These are phyloP conservation scores for Galaxias olidus DNA, from an alignment of 2,797 vertebrate genomes.

Conservation along the genomic window DNA sequence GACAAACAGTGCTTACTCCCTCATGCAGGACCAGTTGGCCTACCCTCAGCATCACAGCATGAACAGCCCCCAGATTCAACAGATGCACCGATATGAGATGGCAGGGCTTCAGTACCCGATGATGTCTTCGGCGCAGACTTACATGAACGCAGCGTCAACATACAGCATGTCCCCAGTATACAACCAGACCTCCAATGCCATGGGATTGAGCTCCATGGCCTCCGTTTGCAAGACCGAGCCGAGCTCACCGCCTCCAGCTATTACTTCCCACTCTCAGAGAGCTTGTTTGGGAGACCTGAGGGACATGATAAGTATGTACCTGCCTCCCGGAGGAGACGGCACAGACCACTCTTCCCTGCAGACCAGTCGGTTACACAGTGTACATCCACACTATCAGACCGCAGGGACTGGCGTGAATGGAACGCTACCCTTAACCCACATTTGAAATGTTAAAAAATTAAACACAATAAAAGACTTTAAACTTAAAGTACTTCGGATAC, in stretches of 20 bases:
- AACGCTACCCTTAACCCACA: constrained; percentile 97
- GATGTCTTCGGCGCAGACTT: constrained; percentile 96
- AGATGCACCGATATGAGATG: constrained; percentile 99
- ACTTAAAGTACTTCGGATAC: constrained; percentile 79
- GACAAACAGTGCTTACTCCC: constrained; percentile 96
- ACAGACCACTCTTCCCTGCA: constrained; percentile 89
- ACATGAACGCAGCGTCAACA: constrained; percentile 95
- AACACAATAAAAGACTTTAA: constrained; percentile 49
- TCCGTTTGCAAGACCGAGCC: constrained; percentile 96
- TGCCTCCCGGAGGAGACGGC: constrained; percentile 94
- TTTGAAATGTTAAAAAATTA: constrained; percentile 70
- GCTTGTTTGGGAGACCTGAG: constrained; percentile 97
- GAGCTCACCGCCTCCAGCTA: constrained; percentile 92
- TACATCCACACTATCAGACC: constrained; percentile 96
- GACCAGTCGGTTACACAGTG: constrained; percentile 91
- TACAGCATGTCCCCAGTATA: constrained; percentile 90
- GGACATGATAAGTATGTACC: constrained; percentile 99
- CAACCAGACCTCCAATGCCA: constrained; percentile 86
- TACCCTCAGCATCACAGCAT: constrained; percentile 94
- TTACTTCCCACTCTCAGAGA: constrained; percentile 93
- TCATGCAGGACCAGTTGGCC: constrained; percentile 96
- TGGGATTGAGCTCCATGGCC: constrained; percentile 91
- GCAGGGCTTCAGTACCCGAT: constrained; percentile 95
- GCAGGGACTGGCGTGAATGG: constrained; percentile 93
- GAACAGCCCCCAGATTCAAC: constrained; percentile 93